These are phyloP conservation scores for Andinoacara biseriatus DNA, from an alignment of 2,113 vertebrate genomes.

Conservation along the genomic window DNA sequence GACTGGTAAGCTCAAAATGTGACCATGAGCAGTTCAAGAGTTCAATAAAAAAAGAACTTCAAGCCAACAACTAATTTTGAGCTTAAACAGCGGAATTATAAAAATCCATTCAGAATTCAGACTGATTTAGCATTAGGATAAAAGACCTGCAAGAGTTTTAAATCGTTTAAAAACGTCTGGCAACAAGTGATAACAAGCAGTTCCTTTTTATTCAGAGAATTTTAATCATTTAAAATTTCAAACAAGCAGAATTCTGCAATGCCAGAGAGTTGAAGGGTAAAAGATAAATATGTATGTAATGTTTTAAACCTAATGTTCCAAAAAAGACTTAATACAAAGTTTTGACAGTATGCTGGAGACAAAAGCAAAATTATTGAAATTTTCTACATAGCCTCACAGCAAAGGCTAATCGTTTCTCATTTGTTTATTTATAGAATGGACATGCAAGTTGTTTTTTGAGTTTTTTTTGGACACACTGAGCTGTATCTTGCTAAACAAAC, in stretches of 20 bases:
- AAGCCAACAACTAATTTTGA: background rate
- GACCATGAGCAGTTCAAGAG: background rate
- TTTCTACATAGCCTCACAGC: background rate
- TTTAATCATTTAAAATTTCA: background rate
- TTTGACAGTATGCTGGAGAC: background rate
- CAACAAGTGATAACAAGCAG: background rate
- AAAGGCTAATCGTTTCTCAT: no score
- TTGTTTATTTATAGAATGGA: background rate
- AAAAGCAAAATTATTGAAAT: background rate
- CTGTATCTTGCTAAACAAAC: slow-evolving; percentile 8
- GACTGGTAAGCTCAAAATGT: background rate
- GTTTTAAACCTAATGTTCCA: no score
- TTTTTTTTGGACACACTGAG: background rate
- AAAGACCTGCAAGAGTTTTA: background rate
- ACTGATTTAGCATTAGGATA: background rate
- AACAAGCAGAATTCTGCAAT: background rate
- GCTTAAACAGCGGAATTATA: background rate
- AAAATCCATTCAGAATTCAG: background rate
- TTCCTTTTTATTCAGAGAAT: background rate
- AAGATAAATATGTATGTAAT: background rate
- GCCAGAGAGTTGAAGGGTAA: background rate
- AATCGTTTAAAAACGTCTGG: background rate
- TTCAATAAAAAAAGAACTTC: fast-evolving
- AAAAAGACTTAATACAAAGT: background rate
- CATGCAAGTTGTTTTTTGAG: background rate